phyloP scores from a whole-genome alignment of 2,113 vertebrate species.

The Cynoglossus semilaevis region DNA sequence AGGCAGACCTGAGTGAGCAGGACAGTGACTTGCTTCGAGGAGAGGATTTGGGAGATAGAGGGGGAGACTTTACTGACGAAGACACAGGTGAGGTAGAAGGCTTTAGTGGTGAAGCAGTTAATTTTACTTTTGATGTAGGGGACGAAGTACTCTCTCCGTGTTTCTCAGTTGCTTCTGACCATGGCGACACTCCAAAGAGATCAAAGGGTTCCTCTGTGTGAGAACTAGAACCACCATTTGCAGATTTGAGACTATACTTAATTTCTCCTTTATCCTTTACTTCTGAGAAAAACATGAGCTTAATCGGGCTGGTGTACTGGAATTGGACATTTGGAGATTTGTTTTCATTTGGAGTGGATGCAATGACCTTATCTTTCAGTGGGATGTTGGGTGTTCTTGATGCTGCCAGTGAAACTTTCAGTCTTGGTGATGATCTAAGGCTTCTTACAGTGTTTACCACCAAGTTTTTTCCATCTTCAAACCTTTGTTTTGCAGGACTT shows the following conservation, averaged over 20 bases:
- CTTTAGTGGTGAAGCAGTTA: conserved; percentile 15
- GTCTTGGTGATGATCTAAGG: conserved; percentile 47
- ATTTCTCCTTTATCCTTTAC: conserved; percentile 84
- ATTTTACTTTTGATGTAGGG: conserved; percentile 12
- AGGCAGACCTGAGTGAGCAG: conserved; percentile 18
- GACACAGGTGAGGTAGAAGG: conserved; percentile 22
- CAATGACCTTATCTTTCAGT: conserved; percentile 13
- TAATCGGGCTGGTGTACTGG: conserved; percentile 88
- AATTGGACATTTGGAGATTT: conserved; percentile 33
- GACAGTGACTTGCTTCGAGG: conserved; percentile 13
- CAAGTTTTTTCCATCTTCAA: conserved; percentile 10
- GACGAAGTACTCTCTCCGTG: conserved; percentile 31
- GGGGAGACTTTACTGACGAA: conserved; percentile 6
- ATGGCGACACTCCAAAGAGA: conserved; percentile 73
- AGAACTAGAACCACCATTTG: conserved; percentile 63
- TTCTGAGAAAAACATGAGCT: conserved; percentile 94
- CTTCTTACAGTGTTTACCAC: conserved; percentile 26
- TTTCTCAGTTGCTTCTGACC: conserved; percentile 54
- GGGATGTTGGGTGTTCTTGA: conserved; percentile 6
- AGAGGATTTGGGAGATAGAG: conserved; percentile 5
- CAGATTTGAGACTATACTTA: conserved; percentile 88
- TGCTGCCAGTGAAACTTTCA: conserved; percentile 6
- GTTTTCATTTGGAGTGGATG: conserved; percentile 33
- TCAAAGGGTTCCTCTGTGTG: conserved; percentile 68
- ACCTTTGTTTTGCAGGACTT: conserved; percentile 18